A percentile compares a stretch with the other conserved stretches of the same genome.
phyloP scores from a whole-genome alignment of 2,113 vertebrate species.

The Mirza zaza region DNA sequence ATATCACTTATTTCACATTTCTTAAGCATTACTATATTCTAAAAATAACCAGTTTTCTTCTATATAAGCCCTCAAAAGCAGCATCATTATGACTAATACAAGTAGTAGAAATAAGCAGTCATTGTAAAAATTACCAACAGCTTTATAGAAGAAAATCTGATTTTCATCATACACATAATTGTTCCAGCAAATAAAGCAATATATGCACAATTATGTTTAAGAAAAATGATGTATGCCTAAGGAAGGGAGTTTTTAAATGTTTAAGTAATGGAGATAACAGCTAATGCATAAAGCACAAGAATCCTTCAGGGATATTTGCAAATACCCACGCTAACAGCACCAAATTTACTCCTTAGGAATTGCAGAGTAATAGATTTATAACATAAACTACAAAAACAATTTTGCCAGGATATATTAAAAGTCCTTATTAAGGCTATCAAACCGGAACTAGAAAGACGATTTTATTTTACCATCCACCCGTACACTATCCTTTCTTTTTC shows the following conservation, averaged over 20 bases:
- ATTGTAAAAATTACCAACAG: conserved; percentile 21
- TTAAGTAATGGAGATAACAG: conserved; percentile 2
- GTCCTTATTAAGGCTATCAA: neutral
- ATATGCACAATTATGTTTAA: neutral
- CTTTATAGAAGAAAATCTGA: conserved; percentile 59
- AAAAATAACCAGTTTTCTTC: conserved; percentile 47
- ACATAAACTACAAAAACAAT: conserved; percentile 12
- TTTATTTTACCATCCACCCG: neutral
- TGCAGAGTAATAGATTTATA: conserved; percentile 20
- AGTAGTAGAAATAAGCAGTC: conserved; percentile 6
- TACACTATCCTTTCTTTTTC: neutral
- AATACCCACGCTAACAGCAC: neutral
- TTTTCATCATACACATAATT: neutral
- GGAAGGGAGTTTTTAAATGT: neutral
- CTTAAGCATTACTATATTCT: neutral
- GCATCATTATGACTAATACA: neutral
- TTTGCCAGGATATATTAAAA: conserved; percentile 13
- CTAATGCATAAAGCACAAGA: conserved; percentile 1
- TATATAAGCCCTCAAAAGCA: neutral
- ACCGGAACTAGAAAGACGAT: neutral
- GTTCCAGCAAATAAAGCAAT: conserved; percentile 15
- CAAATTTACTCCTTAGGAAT: neutral
- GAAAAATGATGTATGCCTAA: conserved; percentile 22
- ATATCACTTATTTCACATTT: neutral
- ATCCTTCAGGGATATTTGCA: neutral